A percentile compares a stretch with the other conserved stretches of the same genome.
Evolutionary conservation across 2,888 invertebrate species (phyloP).

Genomic region (Trisateles emortualis): DNA sequence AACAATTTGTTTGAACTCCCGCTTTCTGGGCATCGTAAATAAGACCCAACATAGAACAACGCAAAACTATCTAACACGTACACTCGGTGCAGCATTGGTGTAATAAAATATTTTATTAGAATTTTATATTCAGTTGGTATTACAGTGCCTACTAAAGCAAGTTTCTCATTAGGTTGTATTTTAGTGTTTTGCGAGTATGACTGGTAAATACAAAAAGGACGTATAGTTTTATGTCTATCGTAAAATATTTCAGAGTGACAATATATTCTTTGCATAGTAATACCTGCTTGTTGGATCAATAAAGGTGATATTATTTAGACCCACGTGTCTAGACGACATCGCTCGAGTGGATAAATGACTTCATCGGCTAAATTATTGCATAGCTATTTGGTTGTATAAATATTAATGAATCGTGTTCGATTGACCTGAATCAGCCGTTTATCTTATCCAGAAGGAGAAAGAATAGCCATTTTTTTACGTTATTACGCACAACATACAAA

Average conservation of each 20-base stretch:
- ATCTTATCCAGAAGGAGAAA: background rate
- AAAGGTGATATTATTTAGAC: background rate
- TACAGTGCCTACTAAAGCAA: slow-evolving; percentile 34
- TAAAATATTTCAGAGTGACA: slow-evolving; percentile 32
- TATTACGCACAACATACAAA: too few species aligned
- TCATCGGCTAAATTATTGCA: background rate
- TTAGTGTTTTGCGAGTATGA: slow-evolving; percentile 22
- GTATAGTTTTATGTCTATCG: slow-evolving; percentile 29
- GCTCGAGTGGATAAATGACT: background rate
- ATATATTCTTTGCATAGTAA: slow-evolving; percentile 12
- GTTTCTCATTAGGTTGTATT: slow-evolving; percentile 45
- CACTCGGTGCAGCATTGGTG: slow-evolving; percentile 46
- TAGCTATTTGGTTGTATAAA: background rate
- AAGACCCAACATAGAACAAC: slow-evolving; percentile 54
- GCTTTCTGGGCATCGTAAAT: slow-evolving; percentile 59
- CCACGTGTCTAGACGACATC: background rate
- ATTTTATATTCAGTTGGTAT: slow-evolving; percentile 47
- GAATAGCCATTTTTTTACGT: too few species aligned
- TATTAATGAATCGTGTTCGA: background rate
- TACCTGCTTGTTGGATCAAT: slow-evolving; percentile 11
- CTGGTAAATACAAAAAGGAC: slow-evolving; percentile 17
- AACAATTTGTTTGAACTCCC: slow-evolving; percentile 70
- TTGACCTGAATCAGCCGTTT: background rate
- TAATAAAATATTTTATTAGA: slow-evolving; percentile 54
- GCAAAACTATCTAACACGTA: slow-evolving; percentile 48